Evolutionary conservation across 2,888 invertebrate species (phyloP).

Genomic region (Eubasilissa splendida): DNA sequence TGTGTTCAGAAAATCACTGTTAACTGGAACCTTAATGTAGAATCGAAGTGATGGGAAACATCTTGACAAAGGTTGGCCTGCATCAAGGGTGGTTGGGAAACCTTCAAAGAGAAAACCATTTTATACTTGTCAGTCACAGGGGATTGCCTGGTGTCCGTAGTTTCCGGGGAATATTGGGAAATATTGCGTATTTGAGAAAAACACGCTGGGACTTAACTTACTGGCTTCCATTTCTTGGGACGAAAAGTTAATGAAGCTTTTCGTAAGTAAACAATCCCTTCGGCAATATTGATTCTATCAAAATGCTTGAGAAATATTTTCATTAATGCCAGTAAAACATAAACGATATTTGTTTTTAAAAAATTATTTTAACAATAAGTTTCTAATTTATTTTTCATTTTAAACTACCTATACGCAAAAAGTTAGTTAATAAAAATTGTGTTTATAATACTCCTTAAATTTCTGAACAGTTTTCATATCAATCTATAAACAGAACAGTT

Average conservation of each 20-base stretch:
- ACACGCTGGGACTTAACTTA: conserved; percentile 13
- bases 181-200: conserved; percentile 14
- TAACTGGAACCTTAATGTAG: conserved; percentile 20
- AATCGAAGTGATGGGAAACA: conserved; percentile 23
- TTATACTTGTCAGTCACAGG: conserved; percentile 56
- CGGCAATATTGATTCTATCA: no score
- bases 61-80: conserved; percentile 38
- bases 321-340: no score
- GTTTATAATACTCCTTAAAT: no score
- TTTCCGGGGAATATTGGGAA: conserved; percentile 31
- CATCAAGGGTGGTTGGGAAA: conserved; percentile 20
- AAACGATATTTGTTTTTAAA: no score
- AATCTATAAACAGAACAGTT: no score
- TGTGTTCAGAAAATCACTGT: conserved; percentile 1
- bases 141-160: conserved; percentile 27
- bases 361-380: no score
- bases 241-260: background rate
- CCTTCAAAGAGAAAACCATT: conserved; percentile 47
- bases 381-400: no score
- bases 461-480: no score
- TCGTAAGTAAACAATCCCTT: no score
- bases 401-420: no score
- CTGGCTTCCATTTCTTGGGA: conserved; percentile 14
- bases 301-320: no score
- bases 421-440: no score